phyloP scores from a whole-genome alignment of 2,888 invertebrate genomes.

The Cantharis flavilabris region DNA sequence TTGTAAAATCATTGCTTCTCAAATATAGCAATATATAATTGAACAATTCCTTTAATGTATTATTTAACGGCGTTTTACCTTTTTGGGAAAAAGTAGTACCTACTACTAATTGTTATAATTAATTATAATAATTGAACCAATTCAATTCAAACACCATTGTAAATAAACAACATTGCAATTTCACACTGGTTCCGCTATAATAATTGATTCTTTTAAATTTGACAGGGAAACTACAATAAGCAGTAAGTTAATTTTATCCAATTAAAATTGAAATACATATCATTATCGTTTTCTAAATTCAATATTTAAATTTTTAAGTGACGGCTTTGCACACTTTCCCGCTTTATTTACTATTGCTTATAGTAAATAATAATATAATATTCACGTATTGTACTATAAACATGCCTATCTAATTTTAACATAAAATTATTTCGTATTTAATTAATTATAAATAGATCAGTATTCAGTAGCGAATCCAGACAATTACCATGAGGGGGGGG shows the following conservation, averaged over 20 bases:
- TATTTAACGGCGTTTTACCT: background rate
- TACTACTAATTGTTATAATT: background rate
- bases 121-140: background rate
- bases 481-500: no score
- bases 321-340: background rate
- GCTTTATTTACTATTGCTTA: background rate
- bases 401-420: no score
- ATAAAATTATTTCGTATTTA: no score
- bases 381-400: no score
- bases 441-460: no score
- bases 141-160: background rate
- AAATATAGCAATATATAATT: background rate
- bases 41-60: background rate
- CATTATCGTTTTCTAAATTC: background rate
- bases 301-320: background rate
- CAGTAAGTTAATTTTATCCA: background rate
- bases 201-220: background rate
- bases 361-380: no score
- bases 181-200: background rate
- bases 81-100: background rate
- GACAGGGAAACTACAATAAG: background rate
- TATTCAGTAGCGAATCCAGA: no score
- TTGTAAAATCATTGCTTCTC: background rate
- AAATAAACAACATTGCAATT: background rate
- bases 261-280: background rate